phyloP scores from a whole-genome alignment of 1,140 invertebrate species.

The Lanistes nyassanus region DNA sequence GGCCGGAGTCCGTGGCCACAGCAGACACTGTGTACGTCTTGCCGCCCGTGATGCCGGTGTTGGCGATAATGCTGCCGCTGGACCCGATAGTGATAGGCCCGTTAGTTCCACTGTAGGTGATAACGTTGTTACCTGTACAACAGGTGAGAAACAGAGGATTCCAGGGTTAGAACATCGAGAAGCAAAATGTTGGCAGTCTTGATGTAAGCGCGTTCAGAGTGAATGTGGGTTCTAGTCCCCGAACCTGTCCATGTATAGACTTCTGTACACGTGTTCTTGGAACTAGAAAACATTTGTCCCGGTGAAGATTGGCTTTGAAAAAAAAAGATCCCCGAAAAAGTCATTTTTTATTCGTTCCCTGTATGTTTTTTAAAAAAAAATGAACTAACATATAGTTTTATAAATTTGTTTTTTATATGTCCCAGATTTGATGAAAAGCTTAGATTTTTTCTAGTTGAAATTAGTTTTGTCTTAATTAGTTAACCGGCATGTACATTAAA shows the following conservation, averaged over 20 bases:
- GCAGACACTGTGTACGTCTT: neutral
- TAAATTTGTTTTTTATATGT: no score
- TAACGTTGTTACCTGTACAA: constrained; percentile 10
- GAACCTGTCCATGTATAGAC: neutral
- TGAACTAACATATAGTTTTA: no score
- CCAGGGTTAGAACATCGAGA: neutral
- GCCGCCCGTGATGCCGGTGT: neutral
- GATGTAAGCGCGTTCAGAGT: neutral
- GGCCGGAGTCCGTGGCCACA: constrained; percentile 1
- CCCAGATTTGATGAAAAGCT: no score
- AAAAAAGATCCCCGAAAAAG: no score
- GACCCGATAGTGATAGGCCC: neutral
- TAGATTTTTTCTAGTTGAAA: no score
- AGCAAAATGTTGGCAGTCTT: neutral
- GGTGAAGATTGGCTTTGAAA: no score
- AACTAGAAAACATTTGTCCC: neutral
- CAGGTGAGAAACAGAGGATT: neutral
- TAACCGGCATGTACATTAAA: no score
- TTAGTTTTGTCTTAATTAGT: no score
- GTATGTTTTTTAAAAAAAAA: no score
- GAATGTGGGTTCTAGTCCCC: neutral
- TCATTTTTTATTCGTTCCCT: no score
- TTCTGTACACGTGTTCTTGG: neutral
- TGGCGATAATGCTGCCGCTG: neutral
- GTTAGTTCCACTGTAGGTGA: constrained; percentile 1